Conservation (phyloP, 2,888 invertebrate genomes). For the Phanerotoma sp. region DNA sequence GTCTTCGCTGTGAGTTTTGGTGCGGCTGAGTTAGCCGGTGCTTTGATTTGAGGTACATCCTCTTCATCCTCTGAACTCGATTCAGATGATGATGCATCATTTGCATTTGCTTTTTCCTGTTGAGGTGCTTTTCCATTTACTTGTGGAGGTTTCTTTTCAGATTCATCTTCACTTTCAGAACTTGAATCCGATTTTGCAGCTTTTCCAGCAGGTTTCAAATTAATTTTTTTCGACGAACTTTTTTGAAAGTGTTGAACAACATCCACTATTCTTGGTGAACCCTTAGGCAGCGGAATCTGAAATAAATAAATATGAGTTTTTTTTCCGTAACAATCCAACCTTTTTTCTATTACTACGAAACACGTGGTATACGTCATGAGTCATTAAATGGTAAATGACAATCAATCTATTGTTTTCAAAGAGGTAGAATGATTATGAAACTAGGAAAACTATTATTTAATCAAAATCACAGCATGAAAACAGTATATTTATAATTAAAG, state of each 20-base stretch:
- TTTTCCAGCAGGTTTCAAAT: conserved; percentile 44
- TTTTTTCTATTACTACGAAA: too few species aligned
- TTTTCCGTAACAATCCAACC: too few species aligned
- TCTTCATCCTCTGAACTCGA: conserved; percentile 45
- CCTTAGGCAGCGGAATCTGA: conserved; percentile 67
- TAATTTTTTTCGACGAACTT: conserved; percentile 58
- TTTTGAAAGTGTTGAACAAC: conserved; percentile 64
- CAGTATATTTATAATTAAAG: too few species aligned
- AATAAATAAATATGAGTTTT: conserved; percentile 51
- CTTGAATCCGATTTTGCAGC: conserved; percentile 53
- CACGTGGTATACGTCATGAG: too few species aligned
- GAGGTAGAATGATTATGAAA: too few species aligned
- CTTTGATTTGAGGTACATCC: conserved; percentile 6
- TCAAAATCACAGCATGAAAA: too few species aligned
- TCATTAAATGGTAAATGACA: too few species aligned
- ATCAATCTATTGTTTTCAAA: too few species aligned
- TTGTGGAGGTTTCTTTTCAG: conserved; percentile 37
- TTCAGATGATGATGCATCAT: conserved; percentile 43
- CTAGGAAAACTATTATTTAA: too few species aligned
- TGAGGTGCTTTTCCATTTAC: conserved; percentile 43
- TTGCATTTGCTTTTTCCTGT: conserved; percentile 33
- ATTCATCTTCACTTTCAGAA: conserved; percentile 49
- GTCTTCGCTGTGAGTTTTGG: conserved; percentile 11
- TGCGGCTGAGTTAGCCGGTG: conserved; percentile 15
- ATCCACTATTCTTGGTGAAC: conserved; percentile 66